Evolutionary conservation across 2,113 vertebrate species (phyloP).

Genomic region (Cricetomys ansorgei): DNA sequence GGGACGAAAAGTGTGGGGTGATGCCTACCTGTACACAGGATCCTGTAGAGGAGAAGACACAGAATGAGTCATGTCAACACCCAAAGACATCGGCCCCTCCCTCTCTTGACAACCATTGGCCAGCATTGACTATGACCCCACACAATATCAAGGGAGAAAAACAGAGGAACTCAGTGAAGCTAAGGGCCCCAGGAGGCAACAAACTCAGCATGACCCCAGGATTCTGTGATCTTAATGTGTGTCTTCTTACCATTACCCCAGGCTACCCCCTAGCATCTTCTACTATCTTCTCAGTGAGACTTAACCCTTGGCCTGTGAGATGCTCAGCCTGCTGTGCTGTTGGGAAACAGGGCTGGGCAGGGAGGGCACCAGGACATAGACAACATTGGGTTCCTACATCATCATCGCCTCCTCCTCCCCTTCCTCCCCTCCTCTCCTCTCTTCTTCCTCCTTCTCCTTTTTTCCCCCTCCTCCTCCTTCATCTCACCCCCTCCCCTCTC

Average conservation of each 20-base stretch:
- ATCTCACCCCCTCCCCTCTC: background rate
- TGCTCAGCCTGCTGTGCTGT: background rate
- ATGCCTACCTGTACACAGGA: accelerated
- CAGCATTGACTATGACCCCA: background rate
- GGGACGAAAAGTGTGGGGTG: background rate
- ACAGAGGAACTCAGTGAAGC: background rate
- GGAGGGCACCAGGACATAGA: accelerated
- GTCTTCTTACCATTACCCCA: background rate
- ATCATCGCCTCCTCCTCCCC: background rate
- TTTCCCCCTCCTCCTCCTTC: accelerated
- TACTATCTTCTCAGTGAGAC: background rate
- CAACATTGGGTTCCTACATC: background rate
- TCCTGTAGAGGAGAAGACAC: background rate
- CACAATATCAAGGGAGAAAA: background rate
- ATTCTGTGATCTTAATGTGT: background rate
- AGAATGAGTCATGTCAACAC: background rate
- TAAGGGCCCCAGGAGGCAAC: too few relatives aligned
- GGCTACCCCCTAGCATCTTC: background rate
- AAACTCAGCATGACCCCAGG: background rate
- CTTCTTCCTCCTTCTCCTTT: background rate
- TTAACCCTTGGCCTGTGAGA: accelerated
- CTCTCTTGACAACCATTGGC: background rate
- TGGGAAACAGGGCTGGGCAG: background rate
- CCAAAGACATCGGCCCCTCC: background rate
- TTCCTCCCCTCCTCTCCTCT: background rate